Evolutionary conservation across 1,140 invertebrate species (phyloP).

Genomic region (Oryctes rhinoceros): DNA sequence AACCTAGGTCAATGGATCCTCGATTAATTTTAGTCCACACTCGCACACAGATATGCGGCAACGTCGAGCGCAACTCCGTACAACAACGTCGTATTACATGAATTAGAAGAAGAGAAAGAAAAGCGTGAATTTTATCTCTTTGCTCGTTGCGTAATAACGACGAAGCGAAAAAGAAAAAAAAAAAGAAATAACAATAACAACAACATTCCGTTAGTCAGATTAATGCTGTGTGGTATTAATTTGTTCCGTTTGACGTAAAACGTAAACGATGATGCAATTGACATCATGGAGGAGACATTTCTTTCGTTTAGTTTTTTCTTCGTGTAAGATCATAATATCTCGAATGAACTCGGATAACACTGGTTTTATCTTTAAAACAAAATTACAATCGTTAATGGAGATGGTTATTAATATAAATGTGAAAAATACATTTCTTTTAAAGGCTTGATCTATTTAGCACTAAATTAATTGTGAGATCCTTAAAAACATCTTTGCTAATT

Average conservation of each 20-base stretch:
- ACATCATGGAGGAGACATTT: not conserved
- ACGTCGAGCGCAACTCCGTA: not conserved
- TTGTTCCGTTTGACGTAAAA: not conserved
- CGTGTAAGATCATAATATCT: not conserved
- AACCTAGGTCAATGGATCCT: slow-evolving; percentile 36
- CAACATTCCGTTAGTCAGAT: not conserved
- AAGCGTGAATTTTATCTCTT: not conserved
- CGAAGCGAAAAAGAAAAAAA: not conserved
- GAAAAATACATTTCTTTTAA: no score
- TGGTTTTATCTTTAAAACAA: no score
- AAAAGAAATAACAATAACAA: not conserved
- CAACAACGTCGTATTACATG: not conserved
- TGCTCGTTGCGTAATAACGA: not conserved
- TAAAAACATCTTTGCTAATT: no score
- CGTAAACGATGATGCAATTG: slow-evolving; percentile 6
- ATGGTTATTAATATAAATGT: no score
- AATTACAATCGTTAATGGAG: no score
- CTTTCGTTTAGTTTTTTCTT: not conserved
- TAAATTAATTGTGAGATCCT: no score
- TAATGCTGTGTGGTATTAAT: not conserved
- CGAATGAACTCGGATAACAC: no score
- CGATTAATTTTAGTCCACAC: slow-evolving; percentile 36
- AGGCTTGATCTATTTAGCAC: no score
- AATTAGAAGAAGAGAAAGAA: not conserved
- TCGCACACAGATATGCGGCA: not conserved